These are phyloP conservation scores for Metacarcinus magister DNA, from an alignment of 2,888 invertebrate species.

Conservation along the genomic window DNA sequence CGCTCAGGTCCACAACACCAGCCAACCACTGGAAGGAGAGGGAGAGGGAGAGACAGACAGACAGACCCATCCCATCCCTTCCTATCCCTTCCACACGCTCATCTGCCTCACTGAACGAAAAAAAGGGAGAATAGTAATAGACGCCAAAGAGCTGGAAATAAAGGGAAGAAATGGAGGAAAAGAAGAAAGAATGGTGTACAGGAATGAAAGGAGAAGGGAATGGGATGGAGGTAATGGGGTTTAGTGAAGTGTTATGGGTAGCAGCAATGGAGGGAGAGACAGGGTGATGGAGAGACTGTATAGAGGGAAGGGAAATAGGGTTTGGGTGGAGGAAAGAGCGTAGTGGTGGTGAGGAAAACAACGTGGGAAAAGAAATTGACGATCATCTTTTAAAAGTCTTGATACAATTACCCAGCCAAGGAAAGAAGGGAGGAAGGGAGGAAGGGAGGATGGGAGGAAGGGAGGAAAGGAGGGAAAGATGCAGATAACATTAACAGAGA, in stretches of 20 bases:
- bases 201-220: background rate
- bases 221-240: background rate
- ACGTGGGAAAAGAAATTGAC: background rate
- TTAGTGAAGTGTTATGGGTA: background rate
- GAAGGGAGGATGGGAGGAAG: background rate
- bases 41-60: background rate
- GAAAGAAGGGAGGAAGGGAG: background rate
- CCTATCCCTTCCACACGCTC: background rate
- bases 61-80: background rate
- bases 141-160: background rate
- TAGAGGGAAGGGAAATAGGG: background rate
- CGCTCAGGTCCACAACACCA: background rate
- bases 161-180: background rate
- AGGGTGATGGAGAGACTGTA: background rate
- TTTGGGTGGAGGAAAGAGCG: background rate
- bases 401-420: background rate
- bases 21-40: background rate
- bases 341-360: background rate
- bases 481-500: slow-evolving; percentile 16
- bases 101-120: background rate
- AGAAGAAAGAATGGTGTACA: background rate
- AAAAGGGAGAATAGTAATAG: background rate
- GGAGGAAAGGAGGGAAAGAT: slow-evolving; percentile 37
- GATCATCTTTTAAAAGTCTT: background rate
- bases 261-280: background rate